These are phyloP conservation scores for Microtus pennsylvanicus DNA, from an alignment of 2,113 vertebrate genomes.

Conservation along the genomic window DNA sequence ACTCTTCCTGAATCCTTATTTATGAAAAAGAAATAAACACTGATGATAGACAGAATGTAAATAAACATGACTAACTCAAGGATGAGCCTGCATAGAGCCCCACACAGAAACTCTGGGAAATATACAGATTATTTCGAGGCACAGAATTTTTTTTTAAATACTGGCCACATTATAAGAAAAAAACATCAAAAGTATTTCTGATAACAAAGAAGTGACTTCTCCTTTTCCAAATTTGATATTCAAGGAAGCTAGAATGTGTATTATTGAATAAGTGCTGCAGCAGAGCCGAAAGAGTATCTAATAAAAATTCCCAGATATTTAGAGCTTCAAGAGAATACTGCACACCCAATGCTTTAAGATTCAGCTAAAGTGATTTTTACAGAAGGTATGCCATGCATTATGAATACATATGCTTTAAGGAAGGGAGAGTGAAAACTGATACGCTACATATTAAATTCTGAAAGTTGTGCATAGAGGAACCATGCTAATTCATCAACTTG, in stretches of 20 bases:
- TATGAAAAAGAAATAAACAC: not conserved
- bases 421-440: constrained; percentile 9
- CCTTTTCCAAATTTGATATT: not conserved
- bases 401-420: constrained; percentile 25
- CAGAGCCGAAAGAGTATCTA: not conserved
- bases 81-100: not conserved
- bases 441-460: not conserved
- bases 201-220: not conserved
- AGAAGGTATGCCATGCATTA: not conserved
- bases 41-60: not conserved
- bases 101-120: not conserved
- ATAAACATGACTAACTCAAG: not conserved
- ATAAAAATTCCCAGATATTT: not conserved
- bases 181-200: not conserved
- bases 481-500: not conserved
- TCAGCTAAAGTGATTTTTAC: not conserved
- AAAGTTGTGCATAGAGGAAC: not conserved
- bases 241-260: not conserved
- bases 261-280: constrained; percentile 4
- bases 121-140: not conserved
- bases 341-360: not conserved
- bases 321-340: not conserved
- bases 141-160: not conserved
- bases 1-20: not conserved
- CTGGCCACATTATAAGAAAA: not conserved